These are phyloP conservation scores for Oxycera nigricornis DNA, from an alignment of 2,888 invertebrate genomes.

Conservation along the genomic window DNA sequence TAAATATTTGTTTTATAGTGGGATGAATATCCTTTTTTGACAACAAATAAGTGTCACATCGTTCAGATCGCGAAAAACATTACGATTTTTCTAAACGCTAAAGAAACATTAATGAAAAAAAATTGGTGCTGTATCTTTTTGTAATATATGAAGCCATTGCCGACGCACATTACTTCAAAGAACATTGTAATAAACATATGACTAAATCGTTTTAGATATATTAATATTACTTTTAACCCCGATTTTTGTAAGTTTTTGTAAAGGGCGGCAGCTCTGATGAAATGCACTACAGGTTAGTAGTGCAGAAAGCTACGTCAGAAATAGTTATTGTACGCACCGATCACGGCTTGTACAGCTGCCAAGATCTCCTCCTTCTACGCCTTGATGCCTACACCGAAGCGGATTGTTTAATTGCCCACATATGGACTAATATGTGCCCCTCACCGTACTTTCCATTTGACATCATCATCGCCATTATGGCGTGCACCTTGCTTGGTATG, in stretches of 20 bases:
- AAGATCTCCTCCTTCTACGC: not conserved
- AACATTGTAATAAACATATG: too few relatives aligned
- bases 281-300: not conserved
- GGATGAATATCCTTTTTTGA: too few relatives aligned
- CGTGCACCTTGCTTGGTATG: not conserved
- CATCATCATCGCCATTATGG: constrained; percentile 3
- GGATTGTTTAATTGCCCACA: not conserved
- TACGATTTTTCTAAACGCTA: too few relatives aligned
- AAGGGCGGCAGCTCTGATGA: not conserved
- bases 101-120: too few relatives aligned
- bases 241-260: not conserved
- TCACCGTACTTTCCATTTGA: constrained; percentile 6
- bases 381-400: not conserved
- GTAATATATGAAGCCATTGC: too few relatives aligned
- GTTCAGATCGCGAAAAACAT: too few relatives aligned
- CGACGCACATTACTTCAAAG: too few relatives aligned
- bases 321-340: not conserved
- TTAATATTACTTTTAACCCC: not conserved
- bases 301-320: not conserved
- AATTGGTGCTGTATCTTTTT: too few relatives aligned
- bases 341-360: not conserved
- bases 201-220: too few relatives aligned
- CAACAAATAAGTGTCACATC: too few relatives aligned
- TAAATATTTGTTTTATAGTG: too few relatives aligned
- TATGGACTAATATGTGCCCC: not conserved